Evolutionary conservation across 2,113 vertebrate species (phyloP).

Genomic region (Sceloporus undulatus): DNA sequence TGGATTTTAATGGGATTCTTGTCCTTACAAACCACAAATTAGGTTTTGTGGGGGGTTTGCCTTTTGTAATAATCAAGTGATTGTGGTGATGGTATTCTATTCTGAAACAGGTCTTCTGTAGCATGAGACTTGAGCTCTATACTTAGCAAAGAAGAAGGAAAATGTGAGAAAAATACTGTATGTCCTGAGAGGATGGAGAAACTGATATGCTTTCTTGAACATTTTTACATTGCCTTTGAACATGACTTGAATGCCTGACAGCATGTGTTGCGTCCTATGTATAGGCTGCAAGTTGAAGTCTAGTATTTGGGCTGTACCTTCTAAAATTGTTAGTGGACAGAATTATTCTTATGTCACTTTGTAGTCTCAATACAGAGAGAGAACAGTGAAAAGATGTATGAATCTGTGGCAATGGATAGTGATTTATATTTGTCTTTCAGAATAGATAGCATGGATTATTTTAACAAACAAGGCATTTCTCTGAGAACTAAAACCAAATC

Average conservation of each 20-base stretch:
- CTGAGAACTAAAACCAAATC: neutral
- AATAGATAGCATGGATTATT: neutral
- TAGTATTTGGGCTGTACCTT: neutral
- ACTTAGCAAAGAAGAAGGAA: neutral
- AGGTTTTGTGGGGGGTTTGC: too few species aligned
- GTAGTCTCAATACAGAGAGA: neutral
- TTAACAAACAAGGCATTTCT: neutral
- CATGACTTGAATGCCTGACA: neutral
- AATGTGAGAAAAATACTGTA: neutral
- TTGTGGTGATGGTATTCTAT: neutral
- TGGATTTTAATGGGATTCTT: neutral
- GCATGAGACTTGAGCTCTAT: neutral
- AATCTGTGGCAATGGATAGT: neutral
- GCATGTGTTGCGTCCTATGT: neutral
- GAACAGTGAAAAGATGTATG: neutral
- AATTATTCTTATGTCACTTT: rapidly evolving
- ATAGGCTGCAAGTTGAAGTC: rapidly evolving
- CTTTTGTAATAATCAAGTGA: neutral
- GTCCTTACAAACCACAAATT: too few species aligned
- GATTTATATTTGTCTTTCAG: neutral
- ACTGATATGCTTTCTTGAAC: neutral
- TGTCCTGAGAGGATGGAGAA: too few species aligned
- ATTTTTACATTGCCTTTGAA: neutral
- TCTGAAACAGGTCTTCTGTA: neutral
- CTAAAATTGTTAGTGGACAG: neutral